Base-by-base conservation (phyloP, 2,797 vertebrate species). In the Hippopotamyrus pictus region DNA sequence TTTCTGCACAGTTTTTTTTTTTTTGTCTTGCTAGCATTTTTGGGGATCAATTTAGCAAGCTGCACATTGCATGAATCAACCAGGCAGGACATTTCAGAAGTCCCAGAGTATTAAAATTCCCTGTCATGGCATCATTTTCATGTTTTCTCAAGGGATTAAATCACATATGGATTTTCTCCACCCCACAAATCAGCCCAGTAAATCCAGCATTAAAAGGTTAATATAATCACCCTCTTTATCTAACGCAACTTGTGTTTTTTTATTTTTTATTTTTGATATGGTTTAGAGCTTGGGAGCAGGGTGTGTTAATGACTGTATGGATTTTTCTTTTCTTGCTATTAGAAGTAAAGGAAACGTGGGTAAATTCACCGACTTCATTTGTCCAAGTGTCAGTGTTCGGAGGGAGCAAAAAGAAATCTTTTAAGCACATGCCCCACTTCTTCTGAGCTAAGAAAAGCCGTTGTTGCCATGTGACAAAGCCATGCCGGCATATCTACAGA, bases 201-300 rank as follows among this genome's bases (percentile, higher is more conserved):
- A n/a, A 82, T 88, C 69, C 29, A 12, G 65, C 48, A 51, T 76
- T 88, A 50, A 82, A 88, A 88, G 29, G 73, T 88, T 88, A 82
- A 88, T 88, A 37, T 33, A 44, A 76, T 53, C 50, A 4, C 22
- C 14, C 17, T 82, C 29, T 54, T 88, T 82, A 79, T 88, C 88
- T 88, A 79, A 88, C 22, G 44, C 46, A 11, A 79, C 88, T 79
- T 50, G 1, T 83, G 22, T 84, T 25, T 86, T 37, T 3, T 9
- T 48, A 14, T 76, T 41, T 51, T 44, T 82, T 62, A 14, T 44
- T 50, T 73, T 82, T 79, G 50, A 59, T 59, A 76, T 17, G 37
- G 73, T 11, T 44, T 54, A 83, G 88, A 89, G 73, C 51, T 37
- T 46, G 22, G 33, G 76, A 19, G 22, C 12, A 14, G 37, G n/a